Evolutionary conservation across 2,797 vertebrate genomes (phyloP).

Genomic region (Enteromius radiatus): DNA sequence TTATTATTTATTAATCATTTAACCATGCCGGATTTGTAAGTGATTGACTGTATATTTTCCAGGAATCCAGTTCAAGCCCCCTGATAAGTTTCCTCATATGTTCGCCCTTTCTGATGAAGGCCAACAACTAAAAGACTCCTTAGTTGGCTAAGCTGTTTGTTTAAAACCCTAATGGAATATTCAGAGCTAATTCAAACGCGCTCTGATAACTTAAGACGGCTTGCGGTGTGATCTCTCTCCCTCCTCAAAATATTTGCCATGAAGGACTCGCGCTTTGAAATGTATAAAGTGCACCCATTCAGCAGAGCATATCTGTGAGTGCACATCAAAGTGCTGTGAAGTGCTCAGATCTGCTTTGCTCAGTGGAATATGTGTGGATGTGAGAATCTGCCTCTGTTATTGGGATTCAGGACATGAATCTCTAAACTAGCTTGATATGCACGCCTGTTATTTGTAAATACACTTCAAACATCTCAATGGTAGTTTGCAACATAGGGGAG

Average conservation of each 20-base stretch:
- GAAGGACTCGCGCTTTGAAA: slow-evolving; percentile 64
- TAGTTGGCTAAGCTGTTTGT: slow-evolving; percentile 47
- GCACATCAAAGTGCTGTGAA: slow-evolving; percentile 64
- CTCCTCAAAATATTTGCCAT: slow-evolving; percentile 64
- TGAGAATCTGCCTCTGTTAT: slow-evolving; percentile 59
- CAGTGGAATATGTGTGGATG: slow-evolving; percentile 55
- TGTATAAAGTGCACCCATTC: slow-evolving; percentile 64
- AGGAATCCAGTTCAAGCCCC: slow-evolving; percentile 12
- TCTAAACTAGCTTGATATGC: slow-evolving; percentile 63
- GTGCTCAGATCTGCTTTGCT: slow-evolving; percentile 64
- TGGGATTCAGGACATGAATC: slow-evolving; percentile 59
- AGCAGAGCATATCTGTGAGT: slow-evolving; percentile 58
- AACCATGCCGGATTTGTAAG: not conserved
- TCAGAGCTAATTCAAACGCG: slow-evolving; percentile 58
- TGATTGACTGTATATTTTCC: not conserved
- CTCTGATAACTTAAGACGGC: slow-evolving; percentile 52
- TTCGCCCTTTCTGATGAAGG: slow-evolving; percentile 32
- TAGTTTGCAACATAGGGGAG: slow-evolving; percentile 57
- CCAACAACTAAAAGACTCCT: slow-evolving; percentile 27
- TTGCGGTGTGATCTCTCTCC: slow-evolving; percentile 57
- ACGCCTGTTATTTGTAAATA: slow-evolving; percentile 61
- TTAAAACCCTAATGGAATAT: slow-evolving; percentile 58
- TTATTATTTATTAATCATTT: not conserved
- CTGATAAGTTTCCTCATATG: slow-evolving; percentile 5
- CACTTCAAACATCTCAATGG: slow-evolving; percentile 62